phyloP scores from a whole-genome alignment of 2,797 vertebrate genomes.

The Hirundo rustica region DNA sequence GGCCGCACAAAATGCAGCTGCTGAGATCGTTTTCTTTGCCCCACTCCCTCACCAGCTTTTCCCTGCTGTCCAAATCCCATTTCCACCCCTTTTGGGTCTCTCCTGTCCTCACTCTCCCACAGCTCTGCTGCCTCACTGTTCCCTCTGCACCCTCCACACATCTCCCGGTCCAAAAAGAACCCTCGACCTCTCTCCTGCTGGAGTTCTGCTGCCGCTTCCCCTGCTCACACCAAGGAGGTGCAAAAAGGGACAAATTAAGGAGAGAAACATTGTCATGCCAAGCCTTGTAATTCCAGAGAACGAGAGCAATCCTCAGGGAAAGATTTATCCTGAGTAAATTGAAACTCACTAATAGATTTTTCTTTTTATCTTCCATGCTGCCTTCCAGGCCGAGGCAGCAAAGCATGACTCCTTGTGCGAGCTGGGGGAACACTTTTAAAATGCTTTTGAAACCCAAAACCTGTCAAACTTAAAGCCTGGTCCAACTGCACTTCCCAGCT shows the following conservation, averaged over 20 bases:
- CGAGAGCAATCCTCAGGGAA: constrained; percentile 3
- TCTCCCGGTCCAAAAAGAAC: not conserved
- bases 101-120: not conserved
- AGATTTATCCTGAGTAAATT: not conserved
- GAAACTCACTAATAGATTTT: constrained; percentile 18
- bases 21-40: not conserved
- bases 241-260: not conserved
- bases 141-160: not conserved
- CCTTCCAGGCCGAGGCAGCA: constrained; percentile 1
- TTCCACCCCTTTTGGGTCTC: not conserved
- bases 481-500: not conserved
- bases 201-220: not conserved
- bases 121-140: not conserved
- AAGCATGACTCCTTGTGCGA: not conserved
- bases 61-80: not conserved
- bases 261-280: not conserved
- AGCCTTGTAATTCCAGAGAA: not conserved
- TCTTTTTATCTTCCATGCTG: not conserved
- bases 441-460: not conserved
- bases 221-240: not conserved
- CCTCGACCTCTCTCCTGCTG: rapidly evolving
- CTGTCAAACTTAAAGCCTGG: not conserved
- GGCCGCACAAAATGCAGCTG: constrained; percentile 7
- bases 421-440: not conserved
- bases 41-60: not conserved